Evolutionary conservation across 1,140 invertebrate species (phyloP).

Genomic region (Gyrodactylus bullatarudis): DNA sequence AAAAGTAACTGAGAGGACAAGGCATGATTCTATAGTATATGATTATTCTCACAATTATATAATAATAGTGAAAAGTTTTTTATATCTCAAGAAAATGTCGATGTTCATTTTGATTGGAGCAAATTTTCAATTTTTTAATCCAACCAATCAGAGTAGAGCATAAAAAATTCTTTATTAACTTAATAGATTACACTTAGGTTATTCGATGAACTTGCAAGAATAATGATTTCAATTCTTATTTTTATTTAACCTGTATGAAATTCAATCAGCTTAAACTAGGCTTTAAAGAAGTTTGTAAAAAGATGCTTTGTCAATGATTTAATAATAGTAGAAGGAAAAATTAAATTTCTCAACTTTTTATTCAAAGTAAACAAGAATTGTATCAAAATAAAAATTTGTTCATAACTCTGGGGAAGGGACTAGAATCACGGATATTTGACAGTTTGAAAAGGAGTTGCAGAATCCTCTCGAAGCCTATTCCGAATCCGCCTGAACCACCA

Average conservation of each 20-base stretch:
- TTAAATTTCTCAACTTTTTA: too few species aligned
- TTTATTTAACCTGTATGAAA: too few species aligned
- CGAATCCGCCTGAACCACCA: constrained; percentile 51
- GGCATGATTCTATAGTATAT: not conserved
- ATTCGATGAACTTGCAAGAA: too few species aligned
- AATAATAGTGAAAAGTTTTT: too few species aligned
- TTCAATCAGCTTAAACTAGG: too few species aligned
- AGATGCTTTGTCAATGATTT: too few species aligned
- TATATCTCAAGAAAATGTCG: not conserved
- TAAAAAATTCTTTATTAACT: too few species aligned
- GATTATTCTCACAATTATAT: not conserved
- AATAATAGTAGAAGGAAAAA: too few species aligned
- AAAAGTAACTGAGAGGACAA: not conserved
- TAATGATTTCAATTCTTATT: too few species aligned
- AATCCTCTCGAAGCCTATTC: constrained; percentile 65
- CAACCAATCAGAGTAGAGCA: not conserved
- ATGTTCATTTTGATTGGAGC: not conserved
- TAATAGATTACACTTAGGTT: not conserved
- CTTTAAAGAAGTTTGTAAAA: too few species aligned
- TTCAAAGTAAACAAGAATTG: too few species aligned
- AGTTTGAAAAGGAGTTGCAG: constrained; percentile 43
- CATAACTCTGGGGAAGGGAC: constrained; percentile 68
- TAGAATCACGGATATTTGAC: constrained; percentile 54
- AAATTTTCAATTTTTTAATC: not conserved
- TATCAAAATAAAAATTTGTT: constrained; percentile 45